These are phyloP conservation scores for Acanthococcus lagerstroemiae DNA, from an alignment of 2,888 invertebrate genomes.

Conservation along the genomic window DNA sequence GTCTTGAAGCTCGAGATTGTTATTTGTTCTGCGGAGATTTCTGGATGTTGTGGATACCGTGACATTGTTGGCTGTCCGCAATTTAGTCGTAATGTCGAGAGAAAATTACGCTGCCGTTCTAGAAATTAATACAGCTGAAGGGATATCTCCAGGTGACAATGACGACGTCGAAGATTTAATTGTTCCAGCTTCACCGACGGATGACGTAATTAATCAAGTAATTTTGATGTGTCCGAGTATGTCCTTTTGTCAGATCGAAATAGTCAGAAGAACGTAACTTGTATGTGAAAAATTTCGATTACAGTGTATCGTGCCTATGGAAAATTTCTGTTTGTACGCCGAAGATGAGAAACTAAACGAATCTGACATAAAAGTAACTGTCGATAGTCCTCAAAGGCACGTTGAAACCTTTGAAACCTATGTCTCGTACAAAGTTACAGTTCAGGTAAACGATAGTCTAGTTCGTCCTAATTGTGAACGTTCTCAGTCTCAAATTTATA, in stretches of 20 bases:
- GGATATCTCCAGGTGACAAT: background rate
- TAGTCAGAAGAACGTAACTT: background rate
- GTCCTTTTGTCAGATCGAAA: background rate
- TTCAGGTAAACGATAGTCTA: no score
- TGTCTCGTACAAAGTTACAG: constrained; percentile 58
- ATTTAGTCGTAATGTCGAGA: background rate
- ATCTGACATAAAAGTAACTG: constrained; percentile 54
- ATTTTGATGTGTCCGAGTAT: background rate
- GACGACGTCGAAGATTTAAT: background rate
- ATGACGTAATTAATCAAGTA: background rate
- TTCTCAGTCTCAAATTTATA: no score
- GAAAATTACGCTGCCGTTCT: constrained; percentile 1
- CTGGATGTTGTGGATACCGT: no score
- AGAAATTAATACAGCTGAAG: constrained; percentile 1
- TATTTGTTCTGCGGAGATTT: no score
- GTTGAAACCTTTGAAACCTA: constrained; percentile 60
- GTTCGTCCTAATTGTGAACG: no score
- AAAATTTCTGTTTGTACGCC: constrained; percentile 15
- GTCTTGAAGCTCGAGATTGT: no score
- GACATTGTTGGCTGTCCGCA: no score
- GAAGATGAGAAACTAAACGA: constrained; percentile 20
- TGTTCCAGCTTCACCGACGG: no score
- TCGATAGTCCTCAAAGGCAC: constrained; percentile 64
- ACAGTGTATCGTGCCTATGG: background rate
- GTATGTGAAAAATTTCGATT: background rate